Evolutionary conservation across 92 coral and sea anemone species (phyloP).

Genomic region (Porites cylindrica): DNA sequence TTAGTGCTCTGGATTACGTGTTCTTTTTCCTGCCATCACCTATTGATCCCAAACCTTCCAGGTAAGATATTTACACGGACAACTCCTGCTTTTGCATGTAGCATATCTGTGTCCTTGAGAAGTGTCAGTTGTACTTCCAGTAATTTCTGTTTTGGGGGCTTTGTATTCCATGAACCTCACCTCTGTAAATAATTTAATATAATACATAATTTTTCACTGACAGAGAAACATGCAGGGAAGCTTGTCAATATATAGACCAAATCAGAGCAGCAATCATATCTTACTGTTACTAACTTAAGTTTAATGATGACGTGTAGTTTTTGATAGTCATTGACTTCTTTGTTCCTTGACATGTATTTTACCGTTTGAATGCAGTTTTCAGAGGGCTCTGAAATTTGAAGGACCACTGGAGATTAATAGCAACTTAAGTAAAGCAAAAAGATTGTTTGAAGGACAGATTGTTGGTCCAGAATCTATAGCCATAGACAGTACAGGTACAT

Average conservation of each 20-base stretch:
- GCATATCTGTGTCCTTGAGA: too few relatives aligned
- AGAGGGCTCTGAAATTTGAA: constrained; percentile 58
- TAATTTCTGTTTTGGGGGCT: too few relatives aligned
- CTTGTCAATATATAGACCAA: too few relatives aligned
- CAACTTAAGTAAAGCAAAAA: constrained; percentile 63
- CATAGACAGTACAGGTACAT: constrained; percentile 71
- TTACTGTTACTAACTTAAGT: too few relatives aligned
- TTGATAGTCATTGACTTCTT: too few relatives aligned
- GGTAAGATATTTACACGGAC: constrained; percentile 31
- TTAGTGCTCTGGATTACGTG: constrained; percentile 41
- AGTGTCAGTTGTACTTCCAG: too few relatives aligned
- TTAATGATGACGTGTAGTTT: too few relatives aligned
- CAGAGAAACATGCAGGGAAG: too few relatives aligned
- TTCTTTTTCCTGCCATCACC: constrained; percentile 76
- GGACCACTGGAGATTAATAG: constrained; percentile 78
- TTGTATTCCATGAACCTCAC: too few relatives aligned
- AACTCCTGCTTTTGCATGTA: neutral
- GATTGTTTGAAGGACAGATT: constrained; percentile 69
- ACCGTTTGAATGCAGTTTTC: constrained; percentile 1
- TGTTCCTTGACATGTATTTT: neutral
- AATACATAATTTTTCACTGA: too few relatives aligned
- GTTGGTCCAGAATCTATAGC: constrained; percentile 89
- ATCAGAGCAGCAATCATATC: too few relatives aligned
- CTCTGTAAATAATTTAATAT: too few relatives aligned
- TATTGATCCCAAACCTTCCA: constrained; percentile 69